phyloP scores from a whole-genome alignment of 2,888 invertebrate genomes.

The Drosophila silvestris region DNA sequence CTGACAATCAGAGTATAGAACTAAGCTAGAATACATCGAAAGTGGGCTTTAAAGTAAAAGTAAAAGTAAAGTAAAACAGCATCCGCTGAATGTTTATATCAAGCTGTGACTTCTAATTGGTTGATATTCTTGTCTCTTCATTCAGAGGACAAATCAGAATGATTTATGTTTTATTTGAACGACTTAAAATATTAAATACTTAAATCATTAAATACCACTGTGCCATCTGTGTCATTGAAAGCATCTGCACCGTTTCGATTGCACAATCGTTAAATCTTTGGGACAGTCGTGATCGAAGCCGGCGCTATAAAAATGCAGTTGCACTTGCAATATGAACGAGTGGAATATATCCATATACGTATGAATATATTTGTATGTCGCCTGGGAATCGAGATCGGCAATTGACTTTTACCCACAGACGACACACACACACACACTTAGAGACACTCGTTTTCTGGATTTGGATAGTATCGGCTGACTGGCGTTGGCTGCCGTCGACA shows the following conservation, averaged over 20 bases:
- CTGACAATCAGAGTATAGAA: neutral
- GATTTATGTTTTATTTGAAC: neutral
- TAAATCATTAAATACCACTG: conserved; percentile 32
- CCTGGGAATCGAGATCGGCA: conserved; percentile 51
- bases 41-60: neutral
- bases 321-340: conserved; percentile 68
- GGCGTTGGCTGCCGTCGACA: conserved; percentile 41
- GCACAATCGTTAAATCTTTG: conserved; percentile 39
- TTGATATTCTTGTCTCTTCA: neutral
- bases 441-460: conserved; percentile 13
- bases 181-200: neutral
- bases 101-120: neutral
- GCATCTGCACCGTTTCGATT: conserved; percentile 34
- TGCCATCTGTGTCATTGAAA: conserved; percentile 24
- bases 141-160: too few relatives aligned
- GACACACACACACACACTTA: neutral
- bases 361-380: neutral
- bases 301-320: conserved; percentile 52
- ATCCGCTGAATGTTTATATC: neutral
- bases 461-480: conserved; percentile 12
- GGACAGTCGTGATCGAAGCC: conserved; percentile 28
- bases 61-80: too few relatives aligned
- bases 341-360: neutral
- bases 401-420: conserved; percentile 64
- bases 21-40: neutral